Conservation (phyloP, 1,140 invertebrate species). For the Tigriopus japonicus region DNA sequence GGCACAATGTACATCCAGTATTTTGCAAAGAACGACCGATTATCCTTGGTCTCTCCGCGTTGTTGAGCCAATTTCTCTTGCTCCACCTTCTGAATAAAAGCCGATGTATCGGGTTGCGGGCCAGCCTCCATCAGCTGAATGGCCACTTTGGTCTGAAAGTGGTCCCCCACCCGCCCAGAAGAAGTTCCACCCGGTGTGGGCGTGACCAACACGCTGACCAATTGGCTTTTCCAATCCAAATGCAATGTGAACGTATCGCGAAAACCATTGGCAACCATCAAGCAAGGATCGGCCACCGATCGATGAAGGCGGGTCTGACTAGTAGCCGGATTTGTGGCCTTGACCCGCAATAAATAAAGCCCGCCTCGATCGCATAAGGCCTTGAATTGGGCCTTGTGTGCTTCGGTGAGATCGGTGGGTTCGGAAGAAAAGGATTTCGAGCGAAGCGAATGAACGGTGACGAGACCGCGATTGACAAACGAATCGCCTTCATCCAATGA, state of each 20-base stretch:
- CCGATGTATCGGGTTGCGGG: constrained; percentile 1
- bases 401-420: not conserved
- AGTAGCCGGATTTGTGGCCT: no score
- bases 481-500: not conserved
- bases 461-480: not conserved
- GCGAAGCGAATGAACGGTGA: not conserved
- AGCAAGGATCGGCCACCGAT: not conserved
- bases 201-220: not conserved
- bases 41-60: constrained; percentile 8
- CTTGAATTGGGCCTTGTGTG: not conserved
- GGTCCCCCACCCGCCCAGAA: not conserved
- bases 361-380: not conserved
- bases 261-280: not conserved
- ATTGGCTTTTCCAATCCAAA: not conserved
- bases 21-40: constrained; percentile 9
- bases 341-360: not conserved
- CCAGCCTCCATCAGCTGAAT: not conserved
- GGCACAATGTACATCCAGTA: constrained; percentile 15
- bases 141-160: not conserved
- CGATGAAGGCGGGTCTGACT: not conserved
- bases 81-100: constrained; percentile 13
- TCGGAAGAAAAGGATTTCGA: not conserved
- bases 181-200: not conserved
- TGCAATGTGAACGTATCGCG: not conserved
- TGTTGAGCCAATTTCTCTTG: constrained; percentile 11